Evolutionary conservation across 2,113 vertebrate genomes (phyloP).

Genomic region (Cyprinodon brontotheroides): DNA sequence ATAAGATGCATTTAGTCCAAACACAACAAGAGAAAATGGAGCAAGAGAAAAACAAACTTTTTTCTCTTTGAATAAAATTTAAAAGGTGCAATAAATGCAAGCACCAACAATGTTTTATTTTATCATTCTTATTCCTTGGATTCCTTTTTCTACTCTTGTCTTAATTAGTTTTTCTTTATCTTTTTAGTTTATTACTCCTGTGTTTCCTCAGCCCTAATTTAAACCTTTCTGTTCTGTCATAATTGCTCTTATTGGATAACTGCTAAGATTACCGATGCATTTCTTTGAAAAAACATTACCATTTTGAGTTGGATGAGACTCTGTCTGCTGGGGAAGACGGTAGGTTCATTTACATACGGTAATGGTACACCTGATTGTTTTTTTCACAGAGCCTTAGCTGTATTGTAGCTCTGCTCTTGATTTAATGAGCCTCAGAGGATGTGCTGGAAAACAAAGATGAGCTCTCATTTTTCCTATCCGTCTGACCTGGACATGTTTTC

Average conservation of each 20-base stretch:
- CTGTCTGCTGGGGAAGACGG: conserved; percentile 22
- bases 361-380: conserved; percentile 50
- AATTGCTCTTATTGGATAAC: conserved; percentile 49
- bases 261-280: conserved; percentile 49
- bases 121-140: not conserved
- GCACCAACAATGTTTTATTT: conserved; percentile 4
- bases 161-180: conserved; percentile 28
- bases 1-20: not conserved
- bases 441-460: conserved; percentile 26
- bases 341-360: conserved; percentile 52
- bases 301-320: conserved; percentile 51
- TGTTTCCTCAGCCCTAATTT: conserved; percentile 23
- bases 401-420: conserved; percentile 38
- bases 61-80: not conserved
- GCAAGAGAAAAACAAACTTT: not conserved
- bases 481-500: conserved; percentile 27
- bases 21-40: not conserved
- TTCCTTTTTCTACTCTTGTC: conserved; percentile 1
- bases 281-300: conserved; percentile 47
- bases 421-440: conserved; percentile 44
- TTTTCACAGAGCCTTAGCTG: conserved; percentile 20
- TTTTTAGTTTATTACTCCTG: not conserved
- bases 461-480: conserved; percentile 23
- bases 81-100: conserved; percentile 2
- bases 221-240: conserved; percentile 26